Base-by-base conservation (phyloP, 2,888 invertebrate species). In the Perithous albicinctus region DNA sequence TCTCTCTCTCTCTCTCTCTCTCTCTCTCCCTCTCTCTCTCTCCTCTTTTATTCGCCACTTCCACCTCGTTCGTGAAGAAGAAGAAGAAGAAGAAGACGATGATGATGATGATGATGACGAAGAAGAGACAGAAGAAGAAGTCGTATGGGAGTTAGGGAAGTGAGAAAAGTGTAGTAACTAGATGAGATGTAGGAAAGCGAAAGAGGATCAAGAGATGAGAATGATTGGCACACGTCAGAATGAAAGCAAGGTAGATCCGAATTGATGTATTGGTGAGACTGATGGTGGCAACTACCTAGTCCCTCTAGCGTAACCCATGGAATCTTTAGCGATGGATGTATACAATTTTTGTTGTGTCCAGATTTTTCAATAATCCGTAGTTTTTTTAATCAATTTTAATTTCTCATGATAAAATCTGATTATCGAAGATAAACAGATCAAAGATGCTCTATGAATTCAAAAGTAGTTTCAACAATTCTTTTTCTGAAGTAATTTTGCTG, bases 251-350 rank as follows among this genome's bases (percentile, higher is more conserved):
- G 54, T 23, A 63, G 63, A 63, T 56, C 41, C 29, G 41, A 69
- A 43, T 64, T 41, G 69, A 77, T 69, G 26, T 64, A 26, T 41
- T 29, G 35, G 54, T 64, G 32, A 67, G 67, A 51, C 67, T 67
- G 48, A 67, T 67, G 32, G 35, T 35, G 51, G 48, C 67, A 32
- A 20, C 48, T 18, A 32, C 26, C n/a, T n/a, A n/a, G n/a, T n/a
- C n/a, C n/a, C n/a, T n/a, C n/a, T n/a, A n/a, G n/a, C n/a, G n/a
- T n/a, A n/a, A n/a, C n/a, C n/a, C n/a, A n/a, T n/a, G n/a, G n/a
- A n/a, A n/a, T n/a, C n/a, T n/a, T n/a, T n/a, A n/a, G n/a, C n/a
- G n/a, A n/a, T n/a, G n/a, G n/a, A n/a, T n/a, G n/a, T n/a, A n/a
- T n/a, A n/a, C n/a, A n/a, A n/a, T n/a, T n/a, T n/a, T n/a, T n/a